Percentiles rank a stretch among this genome's conserved stretches.
These are phyloP conservation scores for Papilio aristodemus DNA, from an alignment of 1,140 invertebrate genomes.

Conservation along the genomic window DNA sequence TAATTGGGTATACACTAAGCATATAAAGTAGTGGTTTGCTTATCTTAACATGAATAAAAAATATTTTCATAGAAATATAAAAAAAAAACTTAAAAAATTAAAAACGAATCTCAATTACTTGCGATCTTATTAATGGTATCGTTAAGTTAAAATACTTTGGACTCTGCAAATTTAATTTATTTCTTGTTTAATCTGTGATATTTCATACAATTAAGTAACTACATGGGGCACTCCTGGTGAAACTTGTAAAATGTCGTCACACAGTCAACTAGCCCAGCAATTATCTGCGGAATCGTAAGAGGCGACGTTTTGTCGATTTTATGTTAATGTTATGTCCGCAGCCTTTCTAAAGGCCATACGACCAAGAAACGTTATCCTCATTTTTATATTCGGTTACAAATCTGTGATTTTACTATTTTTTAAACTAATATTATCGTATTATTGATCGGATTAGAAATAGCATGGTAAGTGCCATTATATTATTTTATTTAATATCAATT, in stretches of 20 bases:
- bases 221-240: not conserved
- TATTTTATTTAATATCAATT: no score
- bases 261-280: conserved; percentile 23
- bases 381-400: conserved; percentile 1
- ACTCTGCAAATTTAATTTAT: no score
- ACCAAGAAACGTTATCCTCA: conserved; percentile 1
- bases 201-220: conserved; percentile 17
- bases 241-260: conserved; percentile 27
- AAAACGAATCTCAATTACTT: no score
- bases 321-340: conserved; percentile 32
- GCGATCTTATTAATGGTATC: no score
- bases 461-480: no score
- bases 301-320: conserved; percentile 36
- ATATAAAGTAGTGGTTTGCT: no score
- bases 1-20: no score
- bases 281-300: conserved; percentile 31
- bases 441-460: no score
- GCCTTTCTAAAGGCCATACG: conserved; percentile 10
- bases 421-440: not conserved
- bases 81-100: no score
- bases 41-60: no score
- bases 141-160: no score
- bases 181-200: not conserved
- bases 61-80: no score
- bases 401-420: not conserved